Base-by-base conservation (phyloP, 2,888 invertebrate species). In the Hedya salicella region DNA sequence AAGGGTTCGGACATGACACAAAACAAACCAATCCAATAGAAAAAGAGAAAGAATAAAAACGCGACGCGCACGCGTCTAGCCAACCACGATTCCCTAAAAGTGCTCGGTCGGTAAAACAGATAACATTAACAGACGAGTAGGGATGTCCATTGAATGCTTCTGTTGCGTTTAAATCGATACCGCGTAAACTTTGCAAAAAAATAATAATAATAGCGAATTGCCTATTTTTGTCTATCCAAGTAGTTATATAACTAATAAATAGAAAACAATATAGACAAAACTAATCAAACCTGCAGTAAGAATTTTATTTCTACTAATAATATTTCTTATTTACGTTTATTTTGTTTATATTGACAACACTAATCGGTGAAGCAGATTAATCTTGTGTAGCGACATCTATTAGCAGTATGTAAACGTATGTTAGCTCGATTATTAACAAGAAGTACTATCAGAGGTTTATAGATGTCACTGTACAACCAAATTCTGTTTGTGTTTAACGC, bases 11-110 rank as follows among this genome's bases (percentile, higher is more conserved):
- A 83, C 89, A 88, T 89, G 89, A 89, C 90, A 90, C 83, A 85
- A 86, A 85, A 87, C 84, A 89, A 91, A 90, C 91, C 86, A 89
- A 91, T 89, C 89, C 90, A 89, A 91, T 89, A 83, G 83, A 85
- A 87, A 88, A 85, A 84, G 86, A 87, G 83, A 85, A 86, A 79
- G 83, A 85, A 79, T 73, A 78, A 80, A 85, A 78, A 79, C 75
- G 75, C 80, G 81, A 82, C 82, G 88, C 91, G 91, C 90, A 87
- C 90, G 91, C 91, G 91, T 83, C 73, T 77, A 79, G 77, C 79
- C 76, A 71, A 70, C 72, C 69, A 68, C 40, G 36, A 52, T 66
- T 50, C 52, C 21, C 21, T 3, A 63, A 67, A 62, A 63, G 52
- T 60, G 69, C 70, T 76, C 66, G 65, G 85, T 88, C 86, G 89